phyloP scores from a whole-genome alignment of 2,113 vertebrate species.

The Bubalus kerabau region DNA sequence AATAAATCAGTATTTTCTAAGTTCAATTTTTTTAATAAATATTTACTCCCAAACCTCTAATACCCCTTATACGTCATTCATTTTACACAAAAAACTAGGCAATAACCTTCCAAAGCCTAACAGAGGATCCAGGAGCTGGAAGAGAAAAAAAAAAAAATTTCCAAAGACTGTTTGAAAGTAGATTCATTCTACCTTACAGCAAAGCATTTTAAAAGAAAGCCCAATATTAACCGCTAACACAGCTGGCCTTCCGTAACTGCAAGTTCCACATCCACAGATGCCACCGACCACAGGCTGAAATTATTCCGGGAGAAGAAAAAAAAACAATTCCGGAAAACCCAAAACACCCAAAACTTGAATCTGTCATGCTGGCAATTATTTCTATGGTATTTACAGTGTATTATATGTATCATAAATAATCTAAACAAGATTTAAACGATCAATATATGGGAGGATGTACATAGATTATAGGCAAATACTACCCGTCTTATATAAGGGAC shows the following conservation, averaged over 20 bases:
- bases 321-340: background rate
- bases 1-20: slow-evolving; percentile 32
- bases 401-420: background rate
- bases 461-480: background rate
- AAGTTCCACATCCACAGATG: background rate
- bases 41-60: slow-evolving; percentile 19
- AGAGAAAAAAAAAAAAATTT: background rate
- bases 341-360: background rate
- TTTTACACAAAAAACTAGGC: background rate
- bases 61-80: background rate
- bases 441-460: background rate
- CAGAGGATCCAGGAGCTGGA: background rate
- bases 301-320: background rate
- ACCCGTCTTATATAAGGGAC: background rate
- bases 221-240: background rate
- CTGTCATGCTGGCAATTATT: background rate
- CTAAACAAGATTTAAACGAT: background rate
- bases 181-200: background rate
- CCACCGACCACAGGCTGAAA: background rate
- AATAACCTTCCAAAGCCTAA: background rate
- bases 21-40: background rate
- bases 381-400: background rate
- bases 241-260: background rate
- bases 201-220: slow-evolving; percentile 5
- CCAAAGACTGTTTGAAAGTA: background rate